Conservation (phyloP, 2,888 invertebrate species). For the Ephialtes manifestator region DNA sequence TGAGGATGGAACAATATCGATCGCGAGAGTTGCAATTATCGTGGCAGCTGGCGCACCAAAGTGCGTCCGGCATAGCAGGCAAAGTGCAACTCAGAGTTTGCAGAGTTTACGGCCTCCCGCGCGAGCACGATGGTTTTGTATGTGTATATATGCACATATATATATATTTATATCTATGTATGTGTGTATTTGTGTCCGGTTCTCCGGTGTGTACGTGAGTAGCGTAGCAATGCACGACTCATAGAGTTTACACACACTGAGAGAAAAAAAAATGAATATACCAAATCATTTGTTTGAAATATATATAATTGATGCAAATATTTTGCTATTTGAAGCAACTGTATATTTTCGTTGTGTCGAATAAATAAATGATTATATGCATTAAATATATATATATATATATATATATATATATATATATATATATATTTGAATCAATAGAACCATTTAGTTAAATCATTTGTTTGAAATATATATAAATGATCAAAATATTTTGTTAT, state of each 20-base stretch:
- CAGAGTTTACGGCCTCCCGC: constrained; percentile 29
- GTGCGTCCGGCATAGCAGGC: constrained; percentile 49
- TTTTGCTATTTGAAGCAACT: too few species aligned
- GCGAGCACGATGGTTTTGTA: constrained; percentile 22
- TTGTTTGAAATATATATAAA: too few species aligned
- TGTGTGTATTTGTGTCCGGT: background rate
- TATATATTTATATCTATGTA: background rate
- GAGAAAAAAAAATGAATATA: background rate
- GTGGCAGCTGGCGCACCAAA: constrained; percentile 64
- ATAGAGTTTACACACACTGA: constrained; percentile 14
- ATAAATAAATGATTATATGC: too few species aligned
- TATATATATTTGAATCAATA: too few species aligned
- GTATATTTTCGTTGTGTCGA: too few species aligned
- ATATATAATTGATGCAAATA: too few species aligned
- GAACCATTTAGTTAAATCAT: too few species aligned
- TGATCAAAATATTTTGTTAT: too few species aligned
- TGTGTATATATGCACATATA: background rate
- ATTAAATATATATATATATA: too few species aligned
- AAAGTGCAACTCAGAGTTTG: constrained; percentile 53
- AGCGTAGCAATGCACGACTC: constrained; percentile 17
- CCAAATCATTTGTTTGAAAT: too few species aligned
- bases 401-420: too few species aligned
- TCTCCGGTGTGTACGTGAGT: background rate
- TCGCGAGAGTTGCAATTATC: constrained; percentile 57
- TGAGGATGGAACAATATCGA: constrained; percentile 54